phyloP scores from a whole-genome alignment of 2,113 vertebrate genomes.

The Albula glossodonta region DNA sequence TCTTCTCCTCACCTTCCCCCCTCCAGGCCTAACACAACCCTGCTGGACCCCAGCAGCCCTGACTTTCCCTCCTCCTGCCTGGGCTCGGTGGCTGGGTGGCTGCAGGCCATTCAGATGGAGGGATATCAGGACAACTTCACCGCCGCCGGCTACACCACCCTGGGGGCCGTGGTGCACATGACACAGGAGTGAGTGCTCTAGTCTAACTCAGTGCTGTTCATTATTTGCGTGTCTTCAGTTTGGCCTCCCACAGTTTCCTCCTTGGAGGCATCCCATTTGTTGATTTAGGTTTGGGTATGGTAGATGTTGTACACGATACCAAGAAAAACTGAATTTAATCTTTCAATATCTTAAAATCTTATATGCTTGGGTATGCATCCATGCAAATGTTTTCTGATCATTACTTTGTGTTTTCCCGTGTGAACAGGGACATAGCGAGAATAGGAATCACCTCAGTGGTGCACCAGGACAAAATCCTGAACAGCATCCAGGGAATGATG shows the following conservation, averaged over 20 bases:
- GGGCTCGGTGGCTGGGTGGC: conserved; percentile 88
- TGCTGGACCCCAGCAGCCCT: conserved; percentile 90
- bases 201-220: not conserved
- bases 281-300: not conserved
- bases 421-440: conserved; percentile 84
- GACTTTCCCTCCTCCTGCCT: conserved; percentile 86
- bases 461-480: conserved; percentile 93
- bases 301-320: not conserved
- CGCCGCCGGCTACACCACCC: conserved; percentile 90
- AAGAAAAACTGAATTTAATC: not conserved
- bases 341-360: not conserved
- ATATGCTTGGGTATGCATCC: not conserved
- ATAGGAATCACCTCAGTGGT: conserved; percentile 84
- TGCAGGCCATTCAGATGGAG: conserved; percentile 94
- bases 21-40: conserved; percentile 80
- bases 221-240: not conserved
- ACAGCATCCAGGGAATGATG: conserved; percentile 87
- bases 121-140: conserved; percentile 96
- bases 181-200: conserved; percentile 93
- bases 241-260: not conserved
- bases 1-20: not conserved
- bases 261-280: not conserved
- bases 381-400: not conserved
- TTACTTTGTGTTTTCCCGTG: conserved; percentile 30
- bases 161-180: conserved; percentile 91